Evolutionary conservation across 2,888 invertebrate genomes (phyloP), one percentile per base, ranked within the genome.

Genomic region (Ichneumoninae sp.): DNA sequence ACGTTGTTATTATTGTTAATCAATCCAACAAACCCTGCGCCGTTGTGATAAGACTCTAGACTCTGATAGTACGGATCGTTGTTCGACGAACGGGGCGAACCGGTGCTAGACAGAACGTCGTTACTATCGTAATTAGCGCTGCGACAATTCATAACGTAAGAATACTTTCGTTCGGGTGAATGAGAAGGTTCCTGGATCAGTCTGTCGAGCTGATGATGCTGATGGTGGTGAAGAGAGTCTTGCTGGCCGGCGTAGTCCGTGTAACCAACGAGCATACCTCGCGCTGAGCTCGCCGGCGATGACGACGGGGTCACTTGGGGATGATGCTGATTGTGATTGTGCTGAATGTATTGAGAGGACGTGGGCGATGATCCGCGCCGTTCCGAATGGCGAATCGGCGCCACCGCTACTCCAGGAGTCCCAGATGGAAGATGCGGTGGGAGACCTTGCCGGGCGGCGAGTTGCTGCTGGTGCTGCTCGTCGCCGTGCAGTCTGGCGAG

Each of bases 281-380:
- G 86, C 40, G 76, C 68, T 36, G 82, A 19, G 76, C 19, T 71
- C 3, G 44, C 44, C 44, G 76, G 76, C 62, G 79, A 76, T 5
- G 83, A 72, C 52, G 83, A 60, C 8, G 80, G 66, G 57, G 80
- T 80, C 83, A 68, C 76, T 65, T 82, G 82, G 47, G 75, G 74
- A 57, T 75, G 74, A 57, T 75, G 68, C 66, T 65, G n/a, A 80
- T 77, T 80, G 83, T 78, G 68, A 84, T 83, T 80, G 78, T 87
- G 88, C 57, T 87, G 94, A 33, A 90, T 94, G 94, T 90, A 95
- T 94, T 72, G 95, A 94, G 90, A 94, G 94, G 93, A 94, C 94
- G 84, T 94, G 95, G 79, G 94, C 94, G 94, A 88, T 71, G 83
- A 82, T 60, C 76, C 81, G 54, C 82, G 60, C 65, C 80, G 77